Evolutionary conservation across 2,888 invertebrate genomes (phyloP).

Genomic region (Drosophila picticornis): DNA sequence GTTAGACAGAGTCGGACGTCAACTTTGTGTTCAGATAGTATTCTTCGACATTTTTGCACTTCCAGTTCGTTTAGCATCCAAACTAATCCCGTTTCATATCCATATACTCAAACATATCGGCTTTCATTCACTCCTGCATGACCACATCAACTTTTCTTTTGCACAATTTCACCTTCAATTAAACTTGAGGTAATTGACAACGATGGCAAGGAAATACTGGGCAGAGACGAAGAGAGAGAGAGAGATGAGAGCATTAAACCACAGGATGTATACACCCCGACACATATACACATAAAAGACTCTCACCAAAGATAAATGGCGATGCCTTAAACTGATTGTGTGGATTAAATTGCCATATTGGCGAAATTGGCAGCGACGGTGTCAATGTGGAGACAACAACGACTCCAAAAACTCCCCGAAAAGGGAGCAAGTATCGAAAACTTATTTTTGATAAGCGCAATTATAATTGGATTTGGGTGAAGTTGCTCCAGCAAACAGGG

Average conservation of each 20-base stretch:
- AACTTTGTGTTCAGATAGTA: conserved; percentile 9
- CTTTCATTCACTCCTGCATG: conserved; percentile 57
- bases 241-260: conserved; percentile 27
- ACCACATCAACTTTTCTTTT: conserved; percentile 65
- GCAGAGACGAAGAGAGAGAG: conserved; percentile 21
- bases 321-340: conserved; percentile 80
- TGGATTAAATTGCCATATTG: conserved; percentile 81
- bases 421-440: conserved; percentile 72
- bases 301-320: conserved; percentile 69
- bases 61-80: conserved; percentile 26
- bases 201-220: conserved; percentile 55
- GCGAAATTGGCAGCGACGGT: conserved; percentile 75
- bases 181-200: conserved; percentile 76
- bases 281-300: conserved; percentile 18
- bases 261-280: conserved; percentile 37
- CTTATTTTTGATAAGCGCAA: conserved; percentile 82
- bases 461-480: conserved; percentile 78
- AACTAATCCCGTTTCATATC: conserved; percentile 35
- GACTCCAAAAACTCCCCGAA: conserved; percentile 27
- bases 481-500: conserved; percentile 51
- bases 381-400: conserved; percentile 38
- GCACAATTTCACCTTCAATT: conserved; percentile 77
- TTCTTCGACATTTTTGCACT: conserved; percentile 8
- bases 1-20: neutral
- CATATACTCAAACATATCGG: conserved; percentile 13